These are phyloP conservation scores for Catajapyx aquilonaris DNA, from an alignment of 1,140 invertebrate genomes.

Conservation along the genomic window DNA sequence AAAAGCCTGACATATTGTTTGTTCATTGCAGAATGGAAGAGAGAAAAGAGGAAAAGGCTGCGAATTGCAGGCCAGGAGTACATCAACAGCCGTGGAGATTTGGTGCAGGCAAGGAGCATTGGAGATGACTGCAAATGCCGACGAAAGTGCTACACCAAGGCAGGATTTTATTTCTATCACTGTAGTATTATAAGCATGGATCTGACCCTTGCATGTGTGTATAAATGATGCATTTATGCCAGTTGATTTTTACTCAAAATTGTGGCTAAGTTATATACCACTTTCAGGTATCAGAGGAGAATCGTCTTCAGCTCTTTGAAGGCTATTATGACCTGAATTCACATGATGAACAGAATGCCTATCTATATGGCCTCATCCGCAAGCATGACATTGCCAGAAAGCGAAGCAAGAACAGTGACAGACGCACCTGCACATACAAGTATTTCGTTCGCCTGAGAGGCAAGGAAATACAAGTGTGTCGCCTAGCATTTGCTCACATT, in stretches of 20 bases:
- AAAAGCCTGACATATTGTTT: too few species aligned
- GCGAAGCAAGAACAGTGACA: constrained; percentile 24
- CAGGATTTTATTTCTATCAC: too few species aligned
- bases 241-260: too few species aligned
- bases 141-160: constrained; percentile 26
- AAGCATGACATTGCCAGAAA: constrained; percentile 29
- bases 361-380: constrained; percentile 32
- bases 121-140: constrained; percentile 29
- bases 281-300: constrained; percentile 26
- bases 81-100: constrained; percentile 29
- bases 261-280: too few species aligned
- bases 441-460: constrained; percentile 30
- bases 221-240: too few species aligned
- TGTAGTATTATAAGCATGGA: too few species aligned
- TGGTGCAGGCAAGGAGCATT: constrained; percentile 26
- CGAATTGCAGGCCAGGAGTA: constrained; percentile 29
- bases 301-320: constrained; percentile 27
- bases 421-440: constrained; percentile 31
- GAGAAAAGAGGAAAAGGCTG: constrained; percentile 30
- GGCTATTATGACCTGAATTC: constrained; percentile 31
- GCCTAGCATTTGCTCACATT: constrained; percentile 32
- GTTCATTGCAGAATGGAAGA: constrained; percentile 27
- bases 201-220: too few species aligned
- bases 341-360: constrained; percentile 33
- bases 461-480: constrained; percentile 31